phyloP scores from a whole-genome alignment of 2,797 vertebrate genomes.

The Nannoperca australis region DNA sequence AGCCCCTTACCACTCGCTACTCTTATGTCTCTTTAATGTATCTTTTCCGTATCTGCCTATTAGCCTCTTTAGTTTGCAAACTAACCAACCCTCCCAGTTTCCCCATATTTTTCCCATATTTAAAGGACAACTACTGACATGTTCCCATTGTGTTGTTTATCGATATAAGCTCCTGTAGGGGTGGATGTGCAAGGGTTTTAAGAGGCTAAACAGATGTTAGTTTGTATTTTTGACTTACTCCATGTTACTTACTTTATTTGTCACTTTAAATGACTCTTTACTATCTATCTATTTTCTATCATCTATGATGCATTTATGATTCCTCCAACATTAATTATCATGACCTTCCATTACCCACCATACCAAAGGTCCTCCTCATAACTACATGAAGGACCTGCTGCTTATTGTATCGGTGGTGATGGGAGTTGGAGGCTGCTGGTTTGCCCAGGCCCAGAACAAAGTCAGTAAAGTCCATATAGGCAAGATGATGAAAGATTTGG shows the following conservation, averaged over 20 bases:
- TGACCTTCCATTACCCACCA: constrained; percentile 3
- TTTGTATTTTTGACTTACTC: neutral
- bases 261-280: neutral
- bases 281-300: neutral
- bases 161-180: neutral
- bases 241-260: neutral
- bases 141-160: neutral
- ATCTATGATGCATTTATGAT: neutral
- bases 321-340: neutral
- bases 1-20: neutral
- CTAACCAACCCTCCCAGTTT: neutral
- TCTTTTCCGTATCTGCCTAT: neutral
- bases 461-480: constrained; percentile 93
- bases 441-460: constrained; percentile 96
- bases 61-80: neutral
- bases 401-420: constrained; percentile 96
- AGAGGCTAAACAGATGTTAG: neutral
- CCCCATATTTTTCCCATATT: neutral
- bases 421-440: constrained; percentile 97
- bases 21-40: neutral
- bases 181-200: neutral
- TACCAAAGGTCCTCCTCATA: constrained; percentile 89
- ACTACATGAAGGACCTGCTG: constrained; percentile 98
- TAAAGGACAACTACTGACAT: neutral
- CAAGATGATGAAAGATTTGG: constrained; percentile 99